Base-by-base conservation (phyloP, 1,140 invertebrate genomes). In the Bombus impatiens region DNA sequence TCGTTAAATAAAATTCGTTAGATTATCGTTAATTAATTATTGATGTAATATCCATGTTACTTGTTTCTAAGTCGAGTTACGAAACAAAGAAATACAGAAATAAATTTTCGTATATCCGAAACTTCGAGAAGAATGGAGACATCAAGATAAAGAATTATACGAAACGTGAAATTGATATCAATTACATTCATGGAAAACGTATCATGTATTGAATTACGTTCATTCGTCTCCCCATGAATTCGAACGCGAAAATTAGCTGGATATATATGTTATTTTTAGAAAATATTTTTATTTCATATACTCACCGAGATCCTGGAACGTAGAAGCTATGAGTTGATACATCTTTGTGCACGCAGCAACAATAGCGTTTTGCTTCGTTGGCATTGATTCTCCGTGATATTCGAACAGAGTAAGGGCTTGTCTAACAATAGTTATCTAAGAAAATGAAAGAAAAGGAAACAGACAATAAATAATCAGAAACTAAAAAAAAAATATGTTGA, bases 391-490 rank as follows among this genome's bases (percentile, higher is more conserved):
- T 15, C 92, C 92, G 65, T 76, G 86, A 82, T 88, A 90, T 59
- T 92, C 89, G 37, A 88, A 86, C 1, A 92, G 59, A 18, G 87
- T n/a, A 13, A 37, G 5, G 6, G 79, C 28, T 22, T 87, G 65
- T 82, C 82, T 89, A 32, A 85, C 85, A 62, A 93, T 78, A 15
- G 76, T 88, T 80, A 93, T 77, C 92, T 93, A 25, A 32, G 53
- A 84, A 82, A 59, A 75, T 40, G 28, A 3, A 40, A 47, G 1
- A 67, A 59, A 84, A 68, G 9, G 10, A 37, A 68, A 68, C 15
- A 3, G 12, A 22, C 2, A 40, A 5, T 37, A 53, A 28, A 42
- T 59, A 9, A 42, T 44, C 2, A 53, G 3, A 10, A 67, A 47
- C 12, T 25, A 35, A 35, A 18, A 10, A 0, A 72, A 44, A 74